Base-by-base conservation (phyloP, 1,140 invertebrate genomes). In the Orussus abietinus region DNA sequence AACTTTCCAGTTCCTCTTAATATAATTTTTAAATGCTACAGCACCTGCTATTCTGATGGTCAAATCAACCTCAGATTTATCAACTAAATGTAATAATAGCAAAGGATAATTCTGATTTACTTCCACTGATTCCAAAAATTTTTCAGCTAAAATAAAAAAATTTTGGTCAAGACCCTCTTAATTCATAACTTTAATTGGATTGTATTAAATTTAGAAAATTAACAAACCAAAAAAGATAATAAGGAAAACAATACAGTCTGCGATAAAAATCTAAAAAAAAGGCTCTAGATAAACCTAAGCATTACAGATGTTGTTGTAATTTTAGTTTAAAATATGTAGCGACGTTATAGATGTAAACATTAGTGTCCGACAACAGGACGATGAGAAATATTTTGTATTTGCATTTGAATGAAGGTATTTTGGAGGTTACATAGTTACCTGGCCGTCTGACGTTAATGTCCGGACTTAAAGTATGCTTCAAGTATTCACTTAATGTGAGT, bases 1-100 rank as follows among this genome's bases (percentile, higher is more conserved):
- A 55, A 88, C 76, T 75, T 81, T 80, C 96, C 96, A 99, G 74
- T 97, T 95, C 38, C 91, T 77, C 69, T 96, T 97, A 4, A 97
- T 82, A 68, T 86, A 96, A 71, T 99, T 99, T 69, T 99, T 99
- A 59, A 99, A 96, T 10, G 88, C 86, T 52, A 98, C 86, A 29
- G 93, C 85, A 31, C 89, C 90, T 22, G 92, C 86, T 28, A 94
- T 77, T 56, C 92, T 77, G 32, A 96, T 87, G 4, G 85, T 88
- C 45, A 86, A 70, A 49, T 92, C 85, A 15, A 86, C 75, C 49
- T 85, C 81, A 17, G 77, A 64, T 56, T 90, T 92, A 47, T 91
- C 85, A 38, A 96, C 81, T 5, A 97, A 74, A 56, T 88, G 81
- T 2, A 97, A 75, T 14, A 98, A 69, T 13, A 97, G 66, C 5